These are phyloP conservation scores for Drosophila ambigua DNA, from an alignment of 1,140 invertebrate species.

Conservation along the genomic window DNA sequence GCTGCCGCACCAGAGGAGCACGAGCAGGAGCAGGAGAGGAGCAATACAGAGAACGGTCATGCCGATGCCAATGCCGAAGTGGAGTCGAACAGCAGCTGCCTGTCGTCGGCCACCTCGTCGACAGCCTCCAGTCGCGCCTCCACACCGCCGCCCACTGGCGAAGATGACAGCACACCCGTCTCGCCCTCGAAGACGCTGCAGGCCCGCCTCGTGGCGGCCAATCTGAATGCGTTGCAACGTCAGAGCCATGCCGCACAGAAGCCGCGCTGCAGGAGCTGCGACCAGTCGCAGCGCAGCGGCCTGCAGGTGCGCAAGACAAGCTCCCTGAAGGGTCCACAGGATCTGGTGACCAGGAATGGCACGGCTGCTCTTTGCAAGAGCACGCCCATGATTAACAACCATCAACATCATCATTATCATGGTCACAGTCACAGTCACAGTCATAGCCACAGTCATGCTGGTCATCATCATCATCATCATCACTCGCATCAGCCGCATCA, in stretches of 20 bases:
- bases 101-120: slow-evolving; percentile 53
- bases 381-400: slow-evolving; percentile 66
- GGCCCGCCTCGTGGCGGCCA: slow-evolving; percentile 64
- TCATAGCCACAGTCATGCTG: slow-evolving; percentile 40
- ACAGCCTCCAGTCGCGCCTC: slow-evolving; percentile 74
- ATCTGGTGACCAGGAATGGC: slow-evolving; percentile 45
- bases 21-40: slow-evolving; percentile 2
- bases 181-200: slow-evolving; percentile 74
- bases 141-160: slow-evolving; percentile 77
- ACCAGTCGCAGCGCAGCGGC: slow-evolving; percentile 49
- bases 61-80: slow-evolving; percentile 32
- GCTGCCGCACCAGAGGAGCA: slow-evolving; percentile 10
- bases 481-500: slow-evolving; percentile 47
- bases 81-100: slow-evolving; percentile 44
- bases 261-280: slow-evolving; percentile 62
- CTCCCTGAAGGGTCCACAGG: slow-evolving; percentile 69
- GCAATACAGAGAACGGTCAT: slow-evolving; percentile 39
- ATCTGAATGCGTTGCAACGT: slow-evolving; percentile 61
- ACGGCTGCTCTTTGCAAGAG: slow-evolving; percentile 62
- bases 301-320: slow-evolving; percentile 71
- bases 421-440: slow-evolving; percentile 19
- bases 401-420: slow-evolving; percentile 30
- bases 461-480: slow-evolving; percentile 32
- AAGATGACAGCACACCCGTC: slow-evolving; percentile 75
- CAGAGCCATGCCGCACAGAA: slow-evolving; percentile 23